Evolutionary conservation across 1,140 invertebrate genomes (phyloP), one percentile per base, ranked within the genome.

Genomic region (Drosophila arawakana): DNA sequence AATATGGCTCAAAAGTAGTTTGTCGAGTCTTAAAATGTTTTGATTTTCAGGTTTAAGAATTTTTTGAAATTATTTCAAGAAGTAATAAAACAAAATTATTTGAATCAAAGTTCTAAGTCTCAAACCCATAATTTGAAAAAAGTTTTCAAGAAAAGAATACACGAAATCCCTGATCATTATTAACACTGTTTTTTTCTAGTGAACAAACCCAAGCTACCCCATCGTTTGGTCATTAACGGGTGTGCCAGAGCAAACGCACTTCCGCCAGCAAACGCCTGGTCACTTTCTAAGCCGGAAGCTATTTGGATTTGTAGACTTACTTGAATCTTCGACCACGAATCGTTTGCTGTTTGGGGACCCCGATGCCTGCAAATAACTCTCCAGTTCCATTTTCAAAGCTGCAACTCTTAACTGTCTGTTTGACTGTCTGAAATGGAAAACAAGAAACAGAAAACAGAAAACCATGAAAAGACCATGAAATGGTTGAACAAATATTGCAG

Each of bases 241-340:
- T 30, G 6, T 30, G 25, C 4, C 25, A 3, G 25, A 30, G 25
- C 3, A 61, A 8, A 78, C 78, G 76, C 72, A 86, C 79, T 86
- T 86, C 83, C 83, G 80, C 8, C 46, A 30, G 25, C 6, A 3
- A 43, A 43, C 10, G 21, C 11, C 13, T 25, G 50, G 5, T 21
- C 21, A 58, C 76, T 82, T 83, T 86, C 83, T 77, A 80, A 80
- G 47, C 80, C 80, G 83, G 82, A 88, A 82, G 68, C 54, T 41
- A 25, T 11, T 8, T 18, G 30, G 21, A 34, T 11, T 35, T 54
- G 50, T 54, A 50, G 25, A 91, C 91, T 92, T 59, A 92, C 91
- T 81, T 46, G 91, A 91, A 73, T 92, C 88, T 65, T 92, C 90
- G 50, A 91, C 78, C 2, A 92, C 82, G 54, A 90, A 92, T 7